phyloP scores from a whole-genome alignment of 2,888 invertebrate species.

The Alloplasta piceator region DNA sequence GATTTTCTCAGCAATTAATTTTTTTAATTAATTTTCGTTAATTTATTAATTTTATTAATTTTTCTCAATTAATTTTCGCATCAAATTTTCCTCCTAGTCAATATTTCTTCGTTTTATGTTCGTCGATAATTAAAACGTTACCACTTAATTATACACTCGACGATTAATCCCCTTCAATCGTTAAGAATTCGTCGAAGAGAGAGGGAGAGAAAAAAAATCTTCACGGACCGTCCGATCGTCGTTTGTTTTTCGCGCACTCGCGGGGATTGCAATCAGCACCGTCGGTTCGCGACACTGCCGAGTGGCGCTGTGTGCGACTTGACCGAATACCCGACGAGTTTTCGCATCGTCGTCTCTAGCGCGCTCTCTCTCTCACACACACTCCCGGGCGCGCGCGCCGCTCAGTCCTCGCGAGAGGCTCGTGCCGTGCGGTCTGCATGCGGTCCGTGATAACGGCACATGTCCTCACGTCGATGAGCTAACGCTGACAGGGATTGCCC shows the following conservation, averaged over 20 bases:
- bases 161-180: no score
- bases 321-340: constrained; percentile 55
- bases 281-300: constrained; percentile 8
- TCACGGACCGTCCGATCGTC: not conserved
- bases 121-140: no score
- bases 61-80: no score
- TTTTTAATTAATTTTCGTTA: no score
- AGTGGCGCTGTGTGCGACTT: constrained; percentile 23
- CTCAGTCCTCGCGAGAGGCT: constrained; percentile 45
- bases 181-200: not conserved
- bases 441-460: constrained; percentile 74
- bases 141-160: no score
- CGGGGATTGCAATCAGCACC: constrained; percentile 21
- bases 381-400: not conserved
- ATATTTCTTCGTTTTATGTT: no score
- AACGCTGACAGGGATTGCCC: constrained; percentile 74
- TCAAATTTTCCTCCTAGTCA: no score
- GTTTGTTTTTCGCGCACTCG: not conserved
- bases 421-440: constrained; percentile 48
- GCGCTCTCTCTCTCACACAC: not conserved
- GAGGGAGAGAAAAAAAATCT: not conserved
- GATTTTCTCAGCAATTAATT: no score
- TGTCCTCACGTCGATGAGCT: constrained; percentile 75
- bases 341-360: constrained; percentile 63
- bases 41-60: no score